A percentile compares a stretch with the other conserved stretches of the same genome.
phyloP scores from a whole-genome alignment of 2,888 invertebrate genomes.

The Nyleta sp. region DNA sequence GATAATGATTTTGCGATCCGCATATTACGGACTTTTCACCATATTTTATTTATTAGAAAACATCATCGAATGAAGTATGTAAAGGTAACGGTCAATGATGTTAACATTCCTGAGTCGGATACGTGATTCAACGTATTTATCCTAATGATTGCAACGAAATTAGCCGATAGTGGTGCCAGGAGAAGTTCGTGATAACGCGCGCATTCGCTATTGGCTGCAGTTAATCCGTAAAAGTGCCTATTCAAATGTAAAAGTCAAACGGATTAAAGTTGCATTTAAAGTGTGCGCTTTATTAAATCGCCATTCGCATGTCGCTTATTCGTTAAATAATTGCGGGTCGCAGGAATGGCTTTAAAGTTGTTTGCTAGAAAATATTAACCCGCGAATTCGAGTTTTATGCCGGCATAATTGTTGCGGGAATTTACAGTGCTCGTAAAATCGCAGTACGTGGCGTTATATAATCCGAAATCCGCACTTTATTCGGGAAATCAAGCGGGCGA shows the following conservation, averaged over 20 bases:
- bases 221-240: constrained; percentile 45
- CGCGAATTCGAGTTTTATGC: constrained; percentile 47
- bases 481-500: constrained; percentile 48
- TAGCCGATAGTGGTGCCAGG: constrained; percentile 13
- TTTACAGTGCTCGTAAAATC: constrained; percentile 55
- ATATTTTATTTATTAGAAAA: no score
- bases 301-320: constrained; percentile 33
- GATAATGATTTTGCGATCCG: no score
- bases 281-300: constrained; percentile 43
- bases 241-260: constrained; percentile 56
- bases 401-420: constrained; percentile 53
- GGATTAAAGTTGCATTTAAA: constrained; percentile 53
- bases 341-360: constrained; percentile 41
- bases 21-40: no score
- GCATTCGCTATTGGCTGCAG: constrained; percentile 25
- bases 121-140: constrained; percentile 24
- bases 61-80: no score
- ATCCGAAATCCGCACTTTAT: constrained; percentile 47
- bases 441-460: constrained; percentile 23
- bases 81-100: constrained; percentile 13
- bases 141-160: constrained; percentile 33
- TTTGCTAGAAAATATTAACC: constrained; percentile 47
- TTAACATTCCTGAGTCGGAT: constrained; percentile 2
- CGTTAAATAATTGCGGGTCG: constrained; percentile 49
- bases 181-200: constrained; percentile 19